Percentiles rank a stretch among this genome's conserved stretches.
Conservation (phyloP, 1,140 invertebrate species). For the Philotrypesis tridentata region DNA sequence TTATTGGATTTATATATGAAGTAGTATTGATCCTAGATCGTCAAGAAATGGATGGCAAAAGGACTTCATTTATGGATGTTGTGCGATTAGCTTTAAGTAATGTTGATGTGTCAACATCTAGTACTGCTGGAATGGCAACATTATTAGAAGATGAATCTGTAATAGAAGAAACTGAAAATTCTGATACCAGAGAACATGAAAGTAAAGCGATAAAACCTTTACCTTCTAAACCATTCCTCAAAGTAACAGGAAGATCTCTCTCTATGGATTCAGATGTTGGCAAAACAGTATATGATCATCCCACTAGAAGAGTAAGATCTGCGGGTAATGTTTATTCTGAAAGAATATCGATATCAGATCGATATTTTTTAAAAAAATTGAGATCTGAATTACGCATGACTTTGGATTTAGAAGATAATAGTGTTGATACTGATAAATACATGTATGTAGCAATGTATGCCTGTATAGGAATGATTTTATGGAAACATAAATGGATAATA, state of each 20-base stretch:
- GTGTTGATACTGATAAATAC: slow-evolving; percentile 76
- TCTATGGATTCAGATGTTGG: slow-evolving; percentile 62
- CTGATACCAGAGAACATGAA: not conserved
- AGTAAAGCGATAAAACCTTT: slow-evolving; percentile 16
- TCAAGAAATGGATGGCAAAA: slow-evolving; percentile 63
- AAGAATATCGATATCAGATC: slow-evolving; percentile 55
- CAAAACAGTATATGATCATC: slow-evolving; percentile 48
- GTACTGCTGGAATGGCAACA: slow-evolving; percentile 44
- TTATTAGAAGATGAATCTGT: slow-evolving; percentile 53
- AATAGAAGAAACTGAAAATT: slow-evolving; percentile 43
- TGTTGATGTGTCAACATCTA: slow-evolving; percentile 31
- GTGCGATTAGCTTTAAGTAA: slow-evolving; percentile 63
- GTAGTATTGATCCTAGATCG: slow-evolving; percentile 68
- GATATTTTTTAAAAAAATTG: slow-evolving; percentile 66
- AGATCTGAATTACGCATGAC: slow-evolving; percentile 73
- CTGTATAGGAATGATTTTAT: slow-evolving; percentile 81
- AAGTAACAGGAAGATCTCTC: slow-evolving; percentile 59
- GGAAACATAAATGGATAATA: slow-evolving; percentile 82
- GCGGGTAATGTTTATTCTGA: slow-evolving; percentile 42
- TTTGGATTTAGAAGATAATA: slow-evolving; percentile 66
- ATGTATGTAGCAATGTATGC: slow-evolving; percentile 81
- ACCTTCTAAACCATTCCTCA: slow-evolving; percentile 51
- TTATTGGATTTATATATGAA: slow-evolving; percentile 76
- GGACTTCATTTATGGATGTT: slow-evolving; percentile 66
- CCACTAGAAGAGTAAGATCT: slow-evolving; percentile 27